Evolutionary conservation across 1,140 invertebrate genomes (phyloP), one percentile per base, ranked within the genome.

Genomic region (Cotesia chilonis): DNA sequence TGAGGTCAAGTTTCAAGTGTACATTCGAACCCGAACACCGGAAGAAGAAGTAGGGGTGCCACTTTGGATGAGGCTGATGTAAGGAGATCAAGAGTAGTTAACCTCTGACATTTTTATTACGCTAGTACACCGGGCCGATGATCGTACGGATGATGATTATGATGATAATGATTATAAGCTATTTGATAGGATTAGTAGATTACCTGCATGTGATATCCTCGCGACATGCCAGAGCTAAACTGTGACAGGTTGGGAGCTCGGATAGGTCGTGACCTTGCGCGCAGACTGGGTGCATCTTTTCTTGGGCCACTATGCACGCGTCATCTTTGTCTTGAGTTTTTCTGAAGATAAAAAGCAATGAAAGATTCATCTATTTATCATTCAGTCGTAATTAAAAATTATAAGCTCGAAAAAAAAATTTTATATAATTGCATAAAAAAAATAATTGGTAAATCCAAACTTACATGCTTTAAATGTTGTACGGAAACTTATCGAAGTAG

Each of bases 261-360:
- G 89, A 88, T 36, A 91, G 91, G 75, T 92, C 90, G 61, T 91
- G 89, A 59, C 93, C 89, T 83, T 95, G 94, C 7, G 94, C 94
- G 82, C 94, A 96, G 14, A 91, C 90, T 10, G 95, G 95, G 86
- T 96, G 94, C 73, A 96, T 89, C 82, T 94, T 92, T 84, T 96
- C 93, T 85, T 96, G 94, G 66, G 95, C 94, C 76, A 93, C 89
- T 86, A 95, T 91, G 85, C 95, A 96, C 73, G 93, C 92, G 83
- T 95, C 94, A 77, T 92, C 90, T 76, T 91, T 92, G 85, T 92
- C 91, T 71, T 93, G 92, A 28, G 92, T 93, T 91, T 95, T 95
- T 78, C 92, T 94, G 79, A 2, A 72, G 75, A 60, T 75, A 65
- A 38, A 70, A 66, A 38, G 41, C 72, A 74, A 71, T 41, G 3